Evolutionary conservation across 2,113 vertebrate species (phyloP), one percentile per base, ranked within the genome.

Genomic region (Smithornis capensis): DNA sequence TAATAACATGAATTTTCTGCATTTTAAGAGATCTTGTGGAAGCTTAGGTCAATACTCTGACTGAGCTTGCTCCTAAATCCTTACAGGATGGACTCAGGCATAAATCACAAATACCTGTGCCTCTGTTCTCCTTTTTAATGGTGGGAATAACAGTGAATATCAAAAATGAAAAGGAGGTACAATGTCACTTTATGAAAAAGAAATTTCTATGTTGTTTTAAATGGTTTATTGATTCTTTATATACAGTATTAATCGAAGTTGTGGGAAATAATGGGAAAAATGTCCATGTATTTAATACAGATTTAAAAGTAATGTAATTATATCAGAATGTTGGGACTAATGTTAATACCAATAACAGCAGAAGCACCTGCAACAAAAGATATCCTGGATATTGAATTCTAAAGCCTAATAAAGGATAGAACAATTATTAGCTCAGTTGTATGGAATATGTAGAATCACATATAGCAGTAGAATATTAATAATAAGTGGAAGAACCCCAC

Each of bases 1-100:
- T 5, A 24, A 27, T 44, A 44, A 60, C 13, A 5, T 23, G 35
- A 62, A 4, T 47, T 67, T 77, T 71, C 24, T 49, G 22, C 35
- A 28, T 70, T 33, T 21, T 40, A n/a, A 50, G 44, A 31, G 7
- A 37, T 33, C 21, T 52, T 28, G 29, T 35, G 33, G 29, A 44
- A 52, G 29, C 18, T 75, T 21, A 40, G 6, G 28, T 57, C 0
- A 0, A 24, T n/a, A 12, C 8, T 7, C 6, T 33, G 17, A 15
- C 44, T 24, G 45, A 47, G 15, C 45, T 47, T 47, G 45, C 21
- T 35, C n/a, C 45, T 83, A 38, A 57, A 70, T 19, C 14, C 19
- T 56, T 28, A 45, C 25, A 37, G 4, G 22, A 35, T 18, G 19
- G 25, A 35, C 47, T 62, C 19, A 16, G 25, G 31, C 29, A 29